Evolutionary conservation across 2,888 invertebrate genomes (phyloP), one percentile per base, ranked within the genome.

Genomic region (Zygaena filipendulae): DNA sequence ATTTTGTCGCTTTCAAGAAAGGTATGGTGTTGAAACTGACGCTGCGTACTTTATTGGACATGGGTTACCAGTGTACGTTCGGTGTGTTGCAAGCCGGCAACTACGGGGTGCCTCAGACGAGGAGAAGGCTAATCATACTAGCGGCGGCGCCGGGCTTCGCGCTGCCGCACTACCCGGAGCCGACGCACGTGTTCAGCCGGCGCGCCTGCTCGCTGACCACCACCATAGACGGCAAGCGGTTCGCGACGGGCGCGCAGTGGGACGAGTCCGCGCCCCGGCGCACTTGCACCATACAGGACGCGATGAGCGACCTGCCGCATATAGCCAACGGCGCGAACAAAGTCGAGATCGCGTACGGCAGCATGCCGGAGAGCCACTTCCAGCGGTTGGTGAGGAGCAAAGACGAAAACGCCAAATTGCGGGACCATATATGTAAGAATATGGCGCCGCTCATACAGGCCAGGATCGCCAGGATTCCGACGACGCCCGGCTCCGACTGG

Each of bases 1-100:
- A 92, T 63, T 93, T 94, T 61, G 91, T 91, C 1, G 87, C 88
- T 0, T 93, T 90, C 58, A 92, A 93, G 55, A 84, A 84, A 33
- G 86, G 87, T 22, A 87, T 92, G 86, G 90, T 93, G 12, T 63
- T 94, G 27, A 92, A 92, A 63, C 59, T 93, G 39, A 88, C 92
- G 0, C 58, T 93, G 18, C 69, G 89, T 1, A 88, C 91, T 39
- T 69, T 94, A 9, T 51, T 92, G 13, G 84, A 86, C 26, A 92
- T 94, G 88, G 93, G 92, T 0, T 94, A 94, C 53, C 92, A 93
- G 64, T 92, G 91, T 40, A 87, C 91, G 1, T 91, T 92, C 52
- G 92, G 91, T 1, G 83, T 93, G n/a, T 56, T 94, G 8, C 93
- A 93, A 69, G 92, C 92, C 1, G 94, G 93, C 2, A 86, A 88